Conservation (phyloP, 1,140 invertebrate species). For the Caenorhabditis inopinata region DNA sequence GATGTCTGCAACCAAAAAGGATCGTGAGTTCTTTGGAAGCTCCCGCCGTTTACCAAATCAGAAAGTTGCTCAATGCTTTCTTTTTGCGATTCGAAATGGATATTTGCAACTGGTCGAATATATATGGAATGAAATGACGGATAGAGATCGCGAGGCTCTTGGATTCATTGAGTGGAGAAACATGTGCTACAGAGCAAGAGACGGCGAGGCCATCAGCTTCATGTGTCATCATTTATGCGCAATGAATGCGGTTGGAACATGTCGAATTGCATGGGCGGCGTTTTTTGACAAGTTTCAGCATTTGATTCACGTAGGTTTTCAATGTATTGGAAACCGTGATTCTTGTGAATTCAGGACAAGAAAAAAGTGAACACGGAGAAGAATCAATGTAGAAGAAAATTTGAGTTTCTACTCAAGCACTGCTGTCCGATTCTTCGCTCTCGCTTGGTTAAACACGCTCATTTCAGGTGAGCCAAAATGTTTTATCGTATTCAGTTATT, state of each 20-base stretch:
- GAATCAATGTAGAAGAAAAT: slow-evolving; percentile 14
- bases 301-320: background rate
- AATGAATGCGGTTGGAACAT: slow-evolving; percentile 32
- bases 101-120: slow-evolving; percentile 37
- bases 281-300: slow-evolving; percentile 26
- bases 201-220: slow-evolving; percentile 29
- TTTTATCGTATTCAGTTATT: background rate
- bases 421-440: background rate
- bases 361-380: background rate
- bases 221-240: slow-evolving; percentile 22
- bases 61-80: slow-evolving; percentile 36
- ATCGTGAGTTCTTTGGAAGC: background rate
- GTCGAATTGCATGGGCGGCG: background rate
- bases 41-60: slow-evolving; percentile 34
- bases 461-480: slow-evolving; percentile 31
- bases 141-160: background rate
- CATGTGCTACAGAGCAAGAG: slow-evolving; percentile 35
- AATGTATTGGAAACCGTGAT: background rate
- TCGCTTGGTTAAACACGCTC: background rate
- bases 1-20: background rate
- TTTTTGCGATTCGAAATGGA: slow-evolving; percentile 37
- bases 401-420: slow-evolving; percentile 17
- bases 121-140: slow-evolving; percentile 32
- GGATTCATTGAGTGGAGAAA: slow-evolving; percentile 38
- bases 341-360: background rate